phyloP scores from a whole-genome alignment of 2,797 vertebrate species.

The Chromis chromis region DNA sequence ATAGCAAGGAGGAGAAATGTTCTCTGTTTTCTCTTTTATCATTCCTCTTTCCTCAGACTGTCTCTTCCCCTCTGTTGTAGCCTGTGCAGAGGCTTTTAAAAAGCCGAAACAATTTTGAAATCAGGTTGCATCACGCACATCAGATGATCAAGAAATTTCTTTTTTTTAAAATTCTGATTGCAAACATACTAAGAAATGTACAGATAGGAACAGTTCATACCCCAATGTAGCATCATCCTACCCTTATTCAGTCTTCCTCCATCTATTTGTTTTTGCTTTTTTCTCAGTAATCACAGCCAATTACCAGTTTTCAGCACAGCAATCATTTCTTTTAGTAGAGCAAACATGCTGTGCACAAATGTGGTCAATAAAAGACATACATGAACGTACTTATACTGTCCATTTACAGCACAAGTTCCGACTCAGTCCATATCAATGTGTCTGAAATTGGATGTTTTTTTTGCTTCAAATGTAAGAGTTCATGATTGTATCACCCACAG shows the following conservation, averaged over 20 bases:
- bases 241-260: neutral
- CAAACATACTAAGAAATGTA: slow-evolving; percentile 1
- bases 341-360: no score
- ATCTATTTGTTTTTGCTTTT: no score
- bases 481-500: neutral
- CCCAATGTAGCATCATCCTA: neutral
- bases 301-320: no score
- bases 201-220: neutral
- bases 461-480: neutral
- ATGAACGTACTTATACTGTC: no score
- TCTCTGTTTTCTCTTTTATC: slow-evolving; percentile 12
- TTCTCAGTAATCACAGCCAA: no score
- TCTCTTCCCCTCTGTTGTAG: slow-evolving; percentile 25
- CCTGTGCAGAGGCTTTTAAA: slow-evolving; percentile 19
- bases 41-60: slow-evolving; percentile 24
- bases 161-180: neutral
- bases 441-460: neutral
- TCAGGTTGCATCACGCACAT: slow-evolving; percentile 41
- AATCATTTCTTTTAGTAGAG: no score
- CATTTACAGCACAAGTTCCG: neutral
- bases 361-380: no score
- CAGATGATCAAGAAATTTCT: neutral
- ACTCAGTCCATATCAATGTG: neutral
- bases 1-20: slow-evolving; percentile 40
- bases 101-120: slow-evolving; percentile 23